These are phyloP conservation scores for Ptiloglossa arizonensis DNA, from an alignment of 1,140 invertebrate genomes.

Conservation along the genomic window DNA sequence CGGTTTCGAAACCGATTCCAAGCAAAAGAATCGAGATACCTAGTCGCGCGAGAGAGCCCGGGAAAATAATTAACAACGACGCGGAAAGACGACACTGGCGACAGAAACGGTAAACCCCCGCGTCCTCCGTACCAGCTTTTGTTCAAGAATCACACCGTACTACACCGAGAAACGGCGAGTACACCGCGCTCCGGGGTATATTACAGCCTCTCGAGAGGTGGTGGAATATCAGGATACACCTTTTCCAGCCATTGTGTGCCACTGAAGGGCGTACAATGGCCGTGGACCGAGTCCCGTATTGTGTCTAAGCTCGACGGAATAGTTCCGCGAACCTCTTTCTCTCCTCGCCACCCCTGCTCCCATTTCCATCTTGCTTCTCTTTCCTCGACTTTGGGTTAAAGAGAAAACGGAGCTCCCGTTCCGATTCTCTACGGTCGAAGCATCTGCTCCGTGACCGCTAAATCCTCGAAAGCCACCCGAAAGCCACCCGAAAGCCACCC, in stretches of 20 bases:
- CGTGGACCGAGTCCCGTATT: slow-evolving; percentile 76
- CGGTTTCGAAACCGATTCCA: too few relatives aligned
- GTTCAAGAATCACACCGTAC: slow-evolving; percentile 66
- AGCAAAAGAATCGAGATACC: background rate
- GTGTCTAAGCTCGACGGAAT: slow-evolving; percentile 71
- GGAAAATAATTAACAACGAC: slow-evolving; percentile 37
- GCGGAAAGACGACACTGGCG: slow-evolving; percentile 22
- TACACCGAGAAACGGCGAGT: slow-evolving; percentile 48
- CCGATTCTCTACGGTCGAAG: slow-evolving; percentile 64
- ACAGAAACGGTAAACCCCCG: slow-evolving; percentile 41
- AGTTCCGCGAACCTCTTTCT: slow-evolving; percentile 48
- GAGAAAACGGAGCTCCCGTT: slow-evolving; percentile 65
- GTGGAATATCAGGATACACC: slow-evolving; percentile 78
- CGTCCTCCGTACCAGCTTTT: slow-evolving; percentile 53
- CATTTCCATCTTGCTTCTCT: slow-evolving; percentile 39
- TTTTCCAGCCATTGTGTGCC: slow-evolving; percentile 74
- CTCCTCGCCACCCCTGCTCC: slow-evolving; percentile 1
- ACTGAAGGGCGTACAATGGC: slow-evolving; percentile 68
- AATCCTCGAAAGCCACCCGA: slow-evolving; percentile 72
- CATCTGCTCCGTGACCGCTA: slow-evolving; percentile 76
- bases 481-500: slow-evolving; percentile 71
- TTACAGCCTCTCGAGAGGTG: slow-evolving; percentile 68
- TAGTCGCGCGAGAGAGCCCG: background rate
- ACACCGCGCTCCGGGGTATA: slow-evolving; percentile 57
- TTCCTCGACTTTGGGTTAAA: slow-evolving; percentile 66